A percentile compares a stretch with the other conserved stretches of the same genome.
phyloP scores from a whole-genome alignment of 2,113 vertebrate genomes.

The Bubo scandiacus region DNA sequence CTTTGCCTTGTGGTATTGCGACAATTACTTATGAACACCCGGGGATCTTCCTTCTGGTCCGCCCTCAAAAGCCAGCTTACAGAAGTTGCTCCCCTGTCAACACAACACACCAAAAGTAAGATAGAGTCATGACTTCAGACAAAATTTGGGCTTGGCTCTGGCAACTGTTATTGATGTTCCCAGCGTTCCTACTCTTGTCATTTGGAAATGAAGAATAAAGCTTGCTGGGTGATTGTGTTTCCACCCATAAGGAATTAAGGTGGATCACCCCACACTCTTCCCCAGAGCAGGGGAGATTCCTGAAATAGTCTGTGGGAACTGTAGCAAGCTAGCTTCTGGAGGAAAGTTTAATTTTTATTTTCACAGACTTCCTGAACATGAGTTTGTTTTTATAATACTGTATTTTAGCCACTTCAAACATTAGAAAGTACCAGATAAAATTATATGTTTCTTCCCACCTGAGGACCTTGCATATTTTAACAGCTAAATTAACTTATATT shows the following conservation, averaged over 20 bases:
- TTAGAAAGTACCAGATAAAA: neutral
- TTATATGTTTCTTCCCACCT: neutral
- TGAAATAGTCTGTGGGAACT: neutral
- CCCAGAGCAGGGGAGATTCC: neutral
- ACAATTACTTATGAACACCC: constrained; percentile 64
- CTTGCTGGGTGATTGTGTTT: neutral
- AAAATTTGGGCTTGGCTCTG: neutral
- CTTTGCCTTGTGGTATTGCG: neutral
- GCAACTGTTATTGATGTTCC: accelerated
- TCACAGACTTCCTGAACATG: neutral
- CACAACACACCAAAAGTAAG: neutral
- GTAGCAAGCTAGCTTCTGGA: neutral
- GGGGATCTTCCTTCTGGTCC: constrained; percentile 30
- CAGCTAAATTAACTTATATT: constrained; percentile 4
- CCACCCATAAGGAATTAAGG: neutral
- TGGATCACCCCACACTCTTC: neutral
- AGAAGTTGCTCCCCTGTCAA: constrained; percentile 71
- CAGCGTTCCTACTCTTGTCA: neutral
- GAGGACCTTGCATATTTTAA: constrained; percentile 22
- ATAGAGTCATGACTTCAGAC: neutral
- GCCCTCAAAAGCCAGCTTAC: constrained; percentile 75
- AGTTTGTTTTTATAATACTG: neutral
- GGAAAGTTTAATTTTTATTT: neutral
- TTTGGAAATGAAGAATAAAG: neutral
- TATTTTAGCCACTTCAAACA: constrained; percentile 9